Evolutionary conservation across 2,113 vertebrate species (phyloP).

Genomic region (Varanus komodoensis): DNA sequence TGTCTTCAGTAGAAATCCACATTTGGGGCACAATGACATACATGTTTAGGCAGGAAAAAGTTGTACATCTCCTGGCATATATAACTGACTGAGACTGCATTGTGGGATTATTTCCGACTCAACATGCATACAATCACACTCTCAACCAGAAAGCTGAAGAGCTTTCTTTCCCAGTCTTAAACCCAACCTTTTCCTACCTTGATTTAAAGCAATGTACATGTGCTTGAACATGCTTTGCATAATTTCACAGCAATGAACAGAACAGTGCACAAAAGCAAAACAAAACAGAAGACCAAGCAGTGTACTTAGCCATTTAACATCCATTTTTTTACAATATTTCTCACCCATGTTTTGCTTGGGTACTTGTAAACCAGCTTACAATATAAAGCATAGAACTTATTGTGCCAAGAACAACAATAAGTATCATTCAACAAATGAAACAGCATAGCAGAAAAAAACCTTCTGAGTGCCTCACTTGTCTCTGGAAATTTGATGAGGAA

Average conservation of each 20-base stretch:
- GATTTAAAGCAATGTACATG: background rate
- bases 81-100: too few relatives aligned
- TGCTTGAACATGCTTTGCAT: background rate
- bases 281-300: background rate
- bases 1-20: too few relatives aligned
- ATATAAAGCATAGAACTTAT: background rate
- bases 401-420: background rate
- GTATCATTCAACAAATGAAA: background rate
- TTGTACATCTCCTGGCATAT: too few relatives aligned
- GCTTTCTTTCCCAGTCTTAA: background rate
- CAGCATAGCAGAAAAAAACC: too few relatives aligned
- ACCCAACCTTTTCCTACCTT: background rate
- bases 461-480: background rate
- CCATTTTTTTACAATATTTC: background rate
- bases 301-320: background rate
- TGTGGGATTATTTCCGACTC: too few relatives aligned
- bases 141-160: background rate
- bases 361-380: background rate
- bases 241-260: background rate
- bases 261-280: background rate
- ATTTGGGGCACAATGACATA: too few relatives aligned
- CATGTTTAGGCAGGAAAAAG: too few relatives aligned
- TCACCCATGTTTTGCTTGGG: background rate
- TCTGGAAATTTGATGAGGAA: background rate
- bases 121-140: background rate